Evolutionary conservation across 2,113 vertebrate species (phyloP), one percentile per base, ranked within the genome.

Genomic region (Chlamydotis undulata): DNA sequence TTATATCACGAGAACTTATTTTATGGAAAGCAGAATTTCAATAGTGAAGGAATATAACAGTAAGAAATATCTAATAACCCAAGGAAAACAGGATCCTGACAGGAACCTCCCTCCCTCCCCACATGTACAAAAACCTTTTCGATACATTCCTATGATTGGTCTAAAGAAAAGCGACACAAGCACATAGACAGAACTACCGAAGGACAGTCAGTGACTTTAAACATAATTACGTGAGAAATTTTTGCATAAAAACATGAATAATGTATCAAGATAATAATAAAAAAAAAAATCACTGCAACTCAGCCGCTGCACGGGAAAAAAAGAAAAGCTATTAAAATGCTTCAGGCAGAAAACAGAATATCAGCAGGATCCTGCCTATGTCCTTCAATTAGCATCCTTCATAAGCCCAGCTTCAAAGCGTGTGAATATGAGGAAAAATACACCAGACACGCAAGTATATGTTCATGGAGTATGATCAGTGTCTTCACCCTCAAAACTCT

Each of bases 361-460:
- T 22, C 56, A 90, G 60, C 71, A 64, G 0, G 4, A 89, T 80
- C 31, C 47, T 74, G 60, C 37, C 68, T 17, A 6, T 6, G 73
- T 31, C 69, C 68, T 59, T 76, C 39, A 17, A 7, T 61, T 60
- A 41, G 26, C 14, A 53, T 45, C 65, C 28, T 73, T 67, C 73
- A 74, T 24, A 55, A 80, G 55, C 9, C 39, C 13, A 70, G n/a
- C 5, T 12, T 47, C 16, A 2, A 59, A 75, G 23, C 3, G 10
- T 5, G 19, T 12, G 25, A 90, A 60, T n/a, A 50, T 6, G 7
- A 70, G 17, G 41, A 77, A 70, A 86, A 70, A 89, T 12, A 69
- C 19, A 57, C 28, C 31, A 7, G 9, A 57, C 0, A 1, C 37
- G 4, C 4, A 3, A 9, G 12, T 19, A 1, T 16, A n/a, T 1